Base-by-base conservation (phyloP, 2,113 vertebrate genomes). In the Gallinago jamesoni region DNA sequence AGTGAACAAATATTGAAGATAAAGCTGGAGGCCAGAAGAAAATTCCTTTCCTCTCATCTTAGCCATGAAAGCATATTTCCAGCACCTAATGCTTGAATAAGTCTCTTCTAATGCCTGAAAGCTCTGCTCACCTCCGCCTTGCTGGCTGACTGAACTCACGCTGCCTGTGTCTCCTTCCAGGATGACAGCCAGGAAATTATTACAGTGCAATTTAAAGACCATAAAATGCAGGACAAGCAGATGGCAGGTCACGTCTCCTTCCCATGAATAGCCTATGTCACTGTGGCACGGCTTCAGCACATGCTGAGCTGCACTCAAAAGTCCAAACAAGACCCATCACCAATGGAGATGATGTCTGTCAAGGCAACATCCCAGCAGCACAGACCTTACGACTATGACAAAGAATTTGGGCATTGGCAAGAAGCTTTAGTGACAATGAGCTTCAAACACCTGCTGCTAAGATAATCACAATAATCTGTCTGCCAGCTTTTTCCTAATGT, bases 401-500 rank as follows among this genome's bases (percentile, higher is more conserved):
- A 93, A 69, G 92, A 94, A 94, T 92, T 14, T 52, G 81, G 93
- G 93, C 92, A 70, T 27, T 89, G 96, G 93, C 90, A 82, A 94
- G 88, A 22, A 78, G 93, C 84, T 94, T 87, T 50, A 89, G 86
- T 87, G 84, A 94, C 96, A 93, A 87, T 87, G 94, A 95, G 80
- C 90, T 95, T 96, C 93, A 95, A 96, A 94, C 90, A 95, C 94
- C 95, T 95, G 95, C 96, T 95, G 92, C 85, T 96, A 95, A 94
- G 87, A 95, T 96, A 95, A 97, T 96, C 95, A 93, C 69, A 93
- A 94, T 97, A 93, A 96, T 96, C 95, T 94, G 91, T 94, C 94
- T 94, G 96, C 94, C 96, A 96, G 96, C 84, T 96, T 96, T 95
- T 82, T 84, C 93, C 90, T 96, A 96, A 96, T 86, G 79, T 77